A percentile compares a stretch with the other conserved stretches of the same genome.
Evolutionary conservation across 2,888 invertebrate species (phyloP).

Genomic region (Ceramica pisi): DNA sequence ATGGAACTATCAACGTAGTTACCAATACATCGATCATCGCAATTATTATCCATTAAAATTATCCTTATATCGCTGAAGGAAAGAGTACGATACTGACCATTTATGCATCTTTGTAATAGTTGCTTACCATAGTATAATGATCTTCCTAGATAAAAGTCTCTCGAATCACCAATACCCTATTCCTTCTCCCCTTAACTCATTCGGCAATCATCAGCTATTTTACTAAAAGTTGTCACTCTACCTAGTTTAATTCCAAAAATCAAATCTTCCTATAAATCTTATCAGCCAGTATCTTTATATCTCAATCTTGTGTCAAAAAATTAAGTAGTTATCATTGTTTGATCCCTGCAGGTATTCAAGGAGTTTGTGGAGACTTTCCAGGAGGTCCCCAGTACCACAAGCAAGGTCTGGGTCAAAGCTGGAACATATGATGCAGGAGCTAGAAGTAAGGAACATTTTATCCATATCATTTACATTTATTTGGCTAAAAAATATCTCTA

Average conservation of each 20-base stretch:
- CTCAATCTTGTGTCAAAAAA: background rate
- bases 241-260: background rate
- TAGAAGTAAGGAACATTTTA: slow-evolving; percentile 92
- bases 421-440: slow-evolving; percentile 99
- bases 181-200: background rate
- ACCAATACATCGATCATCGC: background rate
- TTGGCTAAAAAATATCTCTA: too few species aligned
- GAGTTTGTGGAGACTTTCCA: slow-evolving; percentile 99
- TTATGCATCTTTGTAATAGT: background rate
- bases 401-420: slow-evolving; percentile 99
- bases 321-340: background rate
- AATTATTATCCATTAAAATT: background rate
- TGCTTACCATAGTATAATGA: background rate
- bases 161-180: background rate
- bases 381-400: slow-evolving; percentile 94
- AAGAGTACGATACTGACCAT: background rate
- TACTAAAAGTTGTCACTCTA: background rate
- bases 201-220: background rate
- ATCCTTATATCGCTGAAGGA: background rate
- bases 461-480: too few species aligned
- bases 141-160: too few species aligned
- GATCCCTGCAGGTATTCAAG: slow-evolving; percentile 95
- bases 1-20: background rate
- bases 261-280: background rate
- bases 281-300: background rate